A percentile compares a stretch with the other conserved stretches of the same genome.
These are phyloP conservation scores for Beris morrisii DNA, from an alignment of 2,888 invertebrate genomes.

Conservation along the genomic window DNA sequence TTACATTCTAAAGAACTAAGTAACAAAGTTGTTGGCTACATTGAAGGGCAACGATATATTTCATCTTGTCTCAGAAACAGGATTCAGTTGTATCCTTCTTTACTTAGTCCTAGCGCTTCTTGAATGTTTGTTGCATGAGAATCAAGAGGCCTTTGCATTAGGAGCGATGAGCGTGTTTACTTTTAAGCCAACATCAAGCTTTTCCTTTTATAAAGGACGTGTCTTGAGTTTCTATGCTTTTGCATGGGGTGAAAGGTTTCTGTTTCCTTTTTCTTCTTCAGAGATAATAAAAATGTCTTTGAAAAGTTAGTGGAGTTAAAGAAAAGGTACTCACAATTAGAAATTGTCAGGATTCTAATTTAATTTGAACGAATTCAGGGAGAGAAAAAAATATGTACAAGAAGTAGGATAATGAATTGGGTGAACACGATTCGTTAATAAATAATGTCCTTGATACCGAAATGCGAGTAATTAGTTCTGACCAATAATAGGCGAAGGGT, in stretches of 20 bases:
- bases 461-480: too few relatives aligned
- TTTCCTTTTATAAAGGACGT: conserved; percentile 21
- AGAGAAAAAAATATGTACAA: not conserved
- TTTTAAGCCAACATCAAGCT: conserved; percentile 15
- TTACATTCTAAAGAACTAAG: conserved; percentile 21
- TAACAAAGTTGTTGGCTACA: conserved; percentile 26
- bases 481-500: too few relatives aligned
- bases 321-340: conserved; percentile 30
- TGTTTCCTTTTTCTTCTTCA: not conserved
- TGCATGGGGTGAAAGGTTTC: conserved; percentile 17
- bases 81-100: conserved; percentile 19
- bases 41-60: conserved; percentile 23
- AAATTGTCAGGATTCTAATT: conserved; percentile 31
- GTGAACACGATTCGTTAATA: too few relatives aligned
- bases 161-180: conserved; percentile 22
- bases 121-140: conserved; percentile 25
- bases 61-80: conserved; percentile 6
- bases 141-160: conserved; percentile 29
- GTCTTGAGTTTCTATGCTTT: conserved; percentile 27
- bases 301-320: conserved; percentile 24
- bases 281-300: conserved; percentile 26
- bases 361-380: conserved; percentile 1
- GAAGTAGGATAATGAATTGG: not conserved
- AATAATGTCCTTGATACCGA: too few relatives aligned
- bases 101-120: conserved; percentile 6